These are phyloP conservation scores for Leptinotarsa texana DNA, from an alignment of 1,140 invertebrate genomes.

Conservation along the genomic window DNA sequence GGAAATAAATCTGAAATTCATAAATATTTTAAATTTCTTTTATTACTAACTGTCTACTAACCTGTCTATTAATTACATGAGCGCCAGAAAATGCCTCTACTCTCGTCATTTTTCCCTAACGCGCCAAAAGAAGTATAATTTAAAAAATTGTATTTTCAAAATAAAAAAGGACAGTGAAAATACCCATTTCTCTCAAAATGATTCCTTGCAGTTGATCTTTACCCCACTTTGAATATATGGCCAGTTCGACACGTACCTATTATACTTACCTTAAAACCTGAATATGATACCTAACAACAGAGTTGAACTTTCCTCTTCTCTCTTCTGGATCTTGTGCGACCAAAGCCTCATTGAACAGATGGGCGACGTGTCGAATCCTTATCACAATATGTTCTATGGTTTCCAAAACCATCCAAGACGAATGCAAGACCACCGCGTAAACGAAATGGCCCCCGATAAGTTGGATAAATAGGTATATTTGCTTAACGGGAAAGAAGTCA, in stretches of 20 bases:
- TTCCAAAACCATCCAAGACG: constrained; percentile 24
- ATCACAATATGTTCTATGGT: constrained; percentile 19
- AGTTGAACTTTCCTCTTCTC: constrained; percentile 15
- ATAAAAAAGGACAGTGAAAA: no score
- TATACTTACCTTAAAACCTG: constrained; percentile 9
- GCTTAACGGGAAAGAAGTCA: constrained; percentile 23
- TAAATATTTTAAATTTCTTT: no score
- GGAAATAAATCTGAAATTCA: no score
- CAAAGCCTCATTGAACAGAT: constrained; percentile 19
- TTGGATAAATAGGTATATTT: constrained; percentile 25
- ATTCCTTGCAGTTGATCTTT: no score
- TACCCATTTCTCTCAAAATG: no score
- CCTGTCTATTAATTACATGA: no score
- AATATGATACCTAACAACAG: constrained; percentile 25
- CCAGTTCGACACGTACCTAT: background rate
- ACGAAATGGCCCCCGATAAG: constrained; percentile 11
- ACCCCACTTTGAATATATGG: no score
- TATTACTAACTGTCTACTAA: no score
- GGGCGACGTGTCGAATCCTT: constrained; percentile 18
- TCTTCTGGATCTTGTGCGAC: constrained; percentile 7
- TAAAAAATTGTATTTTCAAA: no score
- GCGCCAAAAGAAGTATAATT: no score
- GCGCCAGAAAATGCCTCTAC: no score
- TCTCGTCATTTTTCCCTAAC: no score
- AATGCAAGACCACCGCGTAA: constrained; percentile 8